Base-by-base conservation (phyloP, 2,113 vertebrate genomes). In the Perognathus longimembris region DNA sequence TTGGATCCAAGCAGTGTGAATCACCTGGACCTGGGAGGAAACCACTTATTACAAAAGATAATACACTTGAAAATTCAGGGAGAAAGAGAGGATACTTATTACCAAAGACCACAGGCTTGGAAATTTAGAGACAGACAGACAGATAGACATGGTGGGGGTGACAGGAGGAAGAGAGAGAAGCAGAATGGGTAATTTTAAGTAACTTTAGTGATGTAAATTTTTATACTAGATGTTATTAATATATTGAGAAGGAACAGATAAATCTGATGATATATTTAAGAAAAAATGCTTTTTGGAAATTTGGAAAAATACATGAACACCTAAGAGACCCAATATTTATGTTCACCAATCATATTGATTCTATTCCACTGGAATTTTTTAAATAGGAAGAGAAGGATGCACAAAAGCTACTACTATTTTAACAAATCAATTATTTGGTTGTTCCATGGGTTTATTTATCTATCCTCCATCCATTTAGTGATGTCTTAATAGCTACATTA, bases 11-110 rank as follows among this genome's bases (percentile, higher is more conserved):
- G 83, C 61, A 87, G 36, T 93, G 40, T 50, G 45, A 89, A 54
- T 94, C 34, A 94, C 83, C 63, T 95, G n/a, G 76, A 90, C 66
- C 67, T 54, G 54, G 69, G 5, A 93, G 75, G 75, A 96, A 95
- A 92, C 94, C 73, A 38, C 67, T 88, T 88, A 88, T 36, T 63
- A 64, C 10, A 89, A 90, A 93, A 91, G 17, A 83, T 63, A 80
- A 70, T 67, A 59, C 32, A 69, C 34, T 76, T 45, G 7, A 64
- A 38, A 54, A 5, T 50, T 5, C 7, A 38, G 21, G 57, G 20
- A 76, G 11, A 36, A 64, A 61, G 32, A 32, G 4, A 36, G 22
- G 50, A 4, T 54, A 17, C 50, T 54, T 54, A 54, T 18, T 54
- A 54, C 15, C 50, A 54, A 54, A 54, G 50, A 12, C 17, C 12